Evolutionary conservation across 2,113 vertebrate species (phyloP), one percentile per base, ranked within the genome.

Genomic region (Falcunculus frontatus): DNA sequence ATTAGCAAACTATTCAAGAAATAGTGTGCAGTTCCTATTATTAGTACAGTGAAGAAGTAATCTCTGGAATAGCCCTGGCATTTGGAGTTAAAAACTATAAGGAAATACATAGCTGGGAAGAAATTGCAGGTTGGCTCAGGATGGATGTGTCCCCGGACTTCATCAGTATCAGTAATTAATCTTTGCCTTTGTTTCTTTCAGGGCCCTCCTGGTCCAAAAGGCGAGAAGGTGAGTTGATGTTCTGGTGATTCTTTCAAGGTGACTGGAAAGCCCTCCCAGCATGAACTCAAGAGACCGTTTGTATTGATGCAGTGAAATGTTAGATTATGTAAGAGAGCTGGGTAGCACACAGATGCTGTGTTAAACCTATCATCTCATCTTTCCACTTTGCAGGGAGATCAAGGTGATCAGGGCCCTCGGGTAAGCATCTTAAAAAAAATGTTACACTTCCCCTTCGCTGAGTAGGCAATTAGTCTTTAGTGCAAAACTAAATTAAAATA

Each of bases 321-420:
- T 53, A 96, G 96, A 93, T 95, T 85, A 79, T 98, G 89, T 97
- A 96, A 95, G 96, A 96, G 81, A 97, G 96, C 90, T 96, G 96
- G 95, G 82, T 94, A 91, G 95, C 95, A 96, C 72, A 89, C 95
- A 91, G 87, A 94, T 81, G 95, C 95, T 96, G 96, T 98, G 95
- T 97, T 98, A 97, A 98, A 96, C 95, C 96, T 98, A 70, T 97
- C 92, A 95, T 98, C 95, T 98, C 95, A 97, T 96, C 96, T 98
- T 98, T 97, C 97, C 97, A 88, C 96, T 97, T 98, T 97, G 90
- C 98, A 99, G 99, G 99, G 99, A 97, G 99, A 99, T 98, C 99
- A 99, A 98, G 99, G 99, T 91, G 99, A 99, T 98, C 99, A 99
- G 97, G 99, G 99, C 96, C 99, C 99, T 95, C 99, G 99, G 99